Evolutionary conservation across 2,888 invertebrate genomes (phyloP).

Genomic region (Cartodere bifasciata): DNA sequence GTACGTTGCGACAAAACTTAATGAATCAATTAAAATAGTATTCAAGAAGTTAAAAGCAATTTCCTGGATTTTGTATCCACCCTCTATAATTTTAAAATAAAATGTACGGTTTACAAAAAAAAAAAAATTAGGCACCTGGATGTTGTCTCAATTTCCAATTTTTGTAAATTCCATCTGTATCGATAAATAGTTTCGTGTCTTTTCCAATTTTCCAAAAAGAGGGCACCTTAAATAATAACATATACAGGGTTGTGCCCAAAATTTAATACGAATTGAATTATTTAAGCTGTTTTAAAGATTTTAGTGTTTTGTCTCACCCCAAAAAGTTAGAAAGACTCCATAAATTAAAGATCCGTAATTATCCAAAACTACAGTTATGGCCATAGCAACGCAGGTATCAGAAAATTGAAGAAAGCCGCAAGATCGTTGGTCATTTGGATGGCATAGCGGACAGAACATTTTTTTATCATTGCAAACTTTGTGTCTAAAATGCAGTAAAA

Average conservation of each 20-base stretch:
- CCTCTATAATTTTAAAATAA: too few relatives aligned
- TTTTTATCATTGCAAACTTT: slow-evolving; percentile 22
- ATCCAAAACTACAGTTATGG: slow-evolving; percentile 30
- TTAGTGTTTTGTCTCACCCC: slow-evolving; percentile 21
- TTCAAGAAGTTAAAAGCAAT: too few relatives aligned
- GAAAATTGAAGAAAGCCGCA: slow-evolving; percentile 39
- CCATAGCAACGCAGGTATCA: slow-evolving; percentile 39
- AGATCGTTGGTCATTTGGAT: slow-evolving; percentile 28
- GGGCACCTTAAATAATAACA: slow-evolving; percentile 21
- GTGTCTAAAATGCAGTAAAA: slow-evolving; percentile 17
- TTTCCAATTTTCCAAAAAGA: slow-evolving; percentile 29
- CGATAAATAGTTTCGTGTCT: slow-evolving; percentile 23
- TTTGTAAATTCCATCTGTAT: slow-evolving; percentile 26
- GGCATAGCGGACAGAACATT: slow-evolving; percentile 44
- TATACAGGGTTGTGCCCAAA: not conserved
- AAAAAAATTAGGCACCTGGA: too few relatives aligned
- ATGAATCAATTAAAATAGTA: too few relatives aligned
- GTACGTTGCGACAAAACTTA: too few relatives aligned
- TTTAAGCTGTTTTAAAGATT: slow-evolving; percentile 1
- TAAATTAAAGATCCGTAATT: slow-evolving; percentile 19
- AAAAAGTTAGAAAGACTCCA: slow-evolving; percentile 21
- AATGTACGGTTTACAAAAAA: too few relatives aligned
- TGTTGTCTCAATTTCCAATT: slow-evolving; percentile 17
- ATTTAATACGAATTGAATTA: not conserved
- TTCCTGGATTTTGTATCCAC: too few relatives aligned